Base-by-base conservation (phyloP, 1,140 invertebrate genomes). In the Drosophila navojoa region DNA sequence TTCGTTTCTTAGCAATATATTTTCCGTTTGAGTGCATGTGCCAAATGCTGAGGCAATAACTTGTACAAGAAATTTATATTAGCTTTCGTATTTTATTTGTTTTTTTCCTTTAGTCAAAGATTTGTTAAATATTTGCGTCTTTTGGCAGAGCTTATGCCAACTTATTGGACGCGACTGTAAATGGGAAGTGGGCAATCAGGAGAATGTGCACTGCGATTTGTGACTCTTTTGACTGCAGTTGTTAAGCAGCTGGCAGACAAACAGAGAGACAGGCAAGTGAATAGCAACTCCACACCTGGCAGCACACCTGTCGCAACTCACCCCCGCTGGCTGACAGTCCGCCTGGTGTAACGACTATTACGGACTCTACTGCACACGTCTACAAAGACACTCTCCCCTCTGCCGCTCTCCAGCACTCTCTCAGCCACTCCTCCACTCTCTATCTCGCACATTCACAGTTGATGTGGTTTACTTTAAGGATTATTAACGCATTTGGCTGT, bases 31-130 rank as follows among this genome's bases (percentile, higher is more conserved):
- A 82, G 66, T 78, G 79, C 76, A 78, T 79, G 79, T 82, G 79
- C 79, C 79, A 82, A 82, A 82, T 79, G 79, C 77, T 61, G 71
- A 67, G 76, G 80, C 79, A 82, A 82, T 82, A 82, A 82, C 76
- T 82, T 79, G 60, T 60, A 76, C 63, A 42, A 60, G 71, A 81
- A 81, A 78, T 81, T 66, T 79, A 82, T 82, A 79, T 79, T 71
- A 82, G 61, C 50, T 82, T 53, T 15, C 22, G 9, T 13, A 11
- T 22, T 47, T 47, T 47, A 22, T 47, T 25, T 29, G 13, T 2
- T 54, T 32, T 54, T 19, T 19, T n/a, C 5, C 6, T 81, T 78
- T 82, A 53, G 64, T 53, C 78, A 67, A 38, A 50, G 61, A 79
- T 75, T 73, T 60, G 49, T 50, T 77, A 77, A 81, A 74, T 81